A percentile compares a stretch with the other conserved stretches of the same genome.
phyloP scores from a whole-genome alignment of 2,797 vertebrate genomes.

The Microtus obscurus region DNA sequence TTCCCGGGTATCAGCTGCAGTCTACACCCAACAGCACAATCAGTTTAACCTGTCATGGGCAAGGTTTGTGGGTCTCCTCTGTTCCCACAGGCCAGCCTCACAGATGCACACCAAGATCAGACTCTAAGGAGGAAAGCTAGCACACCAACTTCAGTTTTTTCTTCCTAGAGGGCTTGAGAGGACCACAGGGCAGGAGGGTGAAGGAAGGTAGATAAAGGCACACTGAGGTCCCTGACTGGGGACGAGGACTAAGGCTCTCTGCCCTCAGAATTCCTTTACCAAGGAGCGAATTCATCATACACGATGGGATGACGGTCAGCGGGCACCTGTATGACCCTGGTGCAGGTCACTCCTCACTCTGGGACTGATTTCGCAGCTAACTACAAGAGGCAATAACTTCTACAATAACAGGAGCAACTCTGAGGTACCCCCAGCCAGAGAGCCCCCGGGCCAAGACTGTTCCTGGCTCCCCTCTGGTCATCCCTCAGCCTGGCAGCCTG shows the following conservation, averaged over 20 bases:
- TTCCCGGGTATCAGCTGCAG: not conserved
- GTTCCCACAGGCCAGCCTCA: not conserved
- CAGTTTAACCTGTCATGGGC: not conserved
- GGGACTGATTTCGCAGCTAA: not conserved
- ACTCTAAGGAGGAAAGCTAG: not conserved
- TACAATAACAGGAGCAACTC: not conserved
- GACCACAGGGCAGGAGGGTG: not conserved
- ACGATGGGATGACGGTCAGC: not conserved
- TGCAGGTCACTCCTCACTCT: not conserved
- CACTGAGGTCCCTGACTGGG: not conserved
- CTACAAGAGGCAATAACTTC: not conserved
- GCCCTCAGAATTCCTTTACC: not conserved
- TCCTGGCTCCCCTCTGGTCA: not conserved
- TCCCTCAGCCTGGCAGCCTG: not conserved
- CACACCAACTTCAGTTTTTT: not conserved
- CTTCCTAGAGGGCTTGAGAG: not conserved
- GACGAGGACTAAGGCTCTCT: not conserved
- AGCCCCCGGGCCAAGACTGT: not conserved
- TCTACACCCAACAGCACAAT: not conserved
- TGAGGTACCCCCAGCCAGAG: not conserved
- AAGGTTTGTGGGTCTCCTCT: not conserved
- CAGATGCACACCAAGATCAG: not conserved
- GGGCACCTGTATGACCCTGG: not conserved
- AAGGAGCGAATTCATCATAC: not conserved
- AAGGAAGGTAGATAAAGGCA: not conserved